Conservation (phyloP, 2,113 vertebrate species). For the Petrocephalus microphthalmus region DNA sequence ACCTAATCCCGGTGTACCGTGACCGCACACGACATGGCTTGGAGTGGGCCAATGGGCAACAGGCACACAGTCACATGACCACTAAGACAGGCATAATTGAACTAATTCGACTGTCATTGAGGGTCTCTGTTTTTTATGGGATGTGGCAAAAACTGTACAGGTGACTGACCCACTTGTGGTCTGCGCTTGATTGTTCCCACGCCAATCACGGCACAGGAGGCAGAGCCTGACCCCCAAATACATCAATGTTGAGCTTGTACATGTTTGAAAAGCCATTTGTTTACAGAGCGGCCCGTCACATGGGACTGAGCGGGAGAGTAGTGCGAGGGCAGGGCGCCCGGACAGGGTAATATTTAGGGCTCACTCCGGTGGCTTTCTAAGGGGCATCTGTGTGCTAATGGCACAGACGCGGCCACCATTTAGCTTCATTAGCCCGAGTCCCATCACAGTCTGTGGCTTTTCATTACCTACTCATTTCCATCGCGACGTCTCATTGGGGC, state of each 20-base stretch:
- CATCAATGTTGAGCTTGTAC: not conserved
- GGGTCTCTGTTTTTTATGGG: not conserved
- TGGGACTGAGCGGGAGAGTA: not conserved
- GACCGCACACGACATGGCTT: not conserved
- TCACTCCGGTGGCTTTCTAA: not conserved
- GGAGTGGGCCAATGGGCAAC: not conserved
- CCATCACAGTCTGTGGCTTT: not conserved
- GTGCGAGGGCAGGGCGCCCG: not conserved
- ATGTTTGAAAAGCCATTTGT: not conserved
- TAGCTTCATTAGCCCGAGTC: not conserved
- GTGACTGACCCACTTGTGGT: not conserved
- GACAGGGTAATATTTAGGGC: not conserved
- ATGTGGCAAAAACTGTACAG: not conserved
- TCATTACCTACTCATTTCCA: constrained; percentile 2
- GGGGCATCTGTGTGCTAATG: not conserved
- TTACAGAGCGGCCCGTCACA: not conserved
- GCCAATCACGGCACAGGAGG: too few relatives aligned
- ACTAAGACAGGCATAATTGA: not conserved
- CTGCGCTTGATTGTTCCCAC: not conserved
- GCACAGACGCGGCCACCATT: not conserved
- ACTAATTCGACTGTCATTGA: not conserved
- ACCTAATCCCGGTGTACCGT: not conserved
- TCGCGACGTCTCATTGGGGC: not conserved
- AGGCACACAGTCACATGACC: not conserved
- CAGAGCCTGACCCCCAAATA: not conserved